Base-by-base conservation (phyloP, 2,888 invertebrate species). In the Agrotis puta region DNA sequence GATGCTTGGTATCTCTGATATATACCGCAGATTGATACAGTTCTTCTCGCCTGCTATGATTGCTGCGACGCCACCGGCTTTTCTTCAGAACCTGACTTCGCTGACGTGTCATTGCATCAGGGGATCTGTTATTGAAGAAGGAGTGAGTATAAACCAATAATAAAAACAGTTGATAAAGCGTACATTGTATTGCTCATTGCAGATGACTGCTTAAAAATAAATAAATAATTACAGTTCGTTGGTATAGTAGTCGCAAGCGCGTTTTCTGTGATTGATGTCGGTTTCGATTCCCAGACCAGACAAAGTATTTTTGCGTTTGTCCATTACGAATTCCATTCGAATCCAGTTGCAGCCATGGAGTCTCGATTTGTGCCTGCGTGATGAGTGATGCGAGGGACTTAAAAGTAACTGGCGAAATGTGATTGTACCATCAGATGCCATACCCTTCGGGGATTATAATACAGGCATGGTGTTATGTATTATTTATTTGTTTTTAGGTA, bases 1-100 rank as follows among this genome's bases (percentile, higher is more conserved):
- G 84, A 93, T 96, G 93, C 87, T 95, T 24, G 95, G 95, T 1
- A 93, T 96, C 74, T 91, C 95, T 9, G 95, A 96, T 86, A 95
- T 96, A 70, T 96, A 96, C 72, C 88, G 95, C 24, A 91, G 95
- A 80, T 83, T 96, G 79, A 92, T 95, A 50, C 94, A 96, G 85
- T 96, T 96, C 81, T 96, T 95, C 74, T 89, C 95, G 6, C 92
- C 94, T 0, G 81, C 91, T 5, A 92, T 95, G 92, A 93, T 96
- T 71, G 93, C 95, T 6, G 87, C 90, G 0, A 92, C 93, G 3
- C 96, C 96, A 0, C 91, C 92, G 2, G 92, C 93, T 2, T 94
- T 96, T 76, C 86, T 96, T n/a, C 93, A 95, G 66, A 94, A 94
- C 65, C 84, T 96, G 76, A 96, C 95, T 16, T 89, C 90, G 22